Percentiles rank a stretch among this genome's conserved stretches.
phyloP scores from a whole-genome alignment of 2,888 invertebrate genomes.

The Nineta flava region DNA sequence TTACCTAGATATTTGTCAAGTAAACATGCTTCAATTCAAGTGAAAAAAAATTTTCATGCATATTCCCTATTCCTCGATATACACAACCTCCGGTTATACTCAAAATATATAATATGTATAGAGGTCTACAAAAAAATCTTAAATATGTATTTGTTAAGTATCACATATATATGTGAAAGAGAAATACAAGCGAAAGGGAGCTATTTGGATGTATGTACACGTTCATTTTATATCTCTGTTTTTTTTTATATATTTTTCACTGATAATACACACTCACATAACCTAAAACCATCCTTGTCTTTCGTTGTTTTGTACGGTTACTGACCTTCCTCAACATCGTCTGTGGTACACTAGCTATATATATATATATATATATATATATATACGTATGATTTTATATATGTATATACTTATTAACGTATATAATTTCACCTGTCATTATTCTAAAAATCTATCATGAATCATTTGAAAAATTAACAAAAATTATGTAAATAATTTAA shows the following conservation, averaged over 20 bases:
- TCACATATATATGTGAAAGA: too few species aligned
- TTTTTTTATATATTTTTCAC: not conserved
- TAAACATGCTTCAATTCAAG: too few species aligned
- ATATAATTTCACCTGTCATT: not conserved
- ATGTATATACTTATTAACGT: not conserved
- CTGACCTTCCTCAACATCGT: slow-evolving; percentile 20
- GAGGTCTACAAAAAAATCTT: too few species aligned
- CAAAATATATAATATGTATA: too few species aligned
- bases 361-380: not conserved
- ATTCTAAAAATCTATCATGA: too few species aligned
- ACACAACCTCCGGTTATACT: too few species aligned
- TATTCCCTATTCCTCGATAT: too few species aligned
- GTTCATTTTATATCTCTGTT: not conserved
- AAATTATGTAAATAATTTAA: too few species aligned
- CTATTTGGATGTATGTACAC: not conserved
- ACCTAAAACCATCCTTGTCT: slow-evolving; percentile 19
- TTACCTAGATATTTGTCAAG: too few species aligned
- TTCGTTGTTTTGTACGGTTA: slow-evolving; percentile 22
- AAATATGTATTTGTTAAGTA: too few species aligned
- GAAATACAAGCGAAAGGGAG: not conserved
- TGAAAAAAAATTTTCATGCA: too few species aligned
- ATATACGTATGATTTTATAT: not conserved
- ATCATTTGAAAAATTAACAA: too few species aligned
- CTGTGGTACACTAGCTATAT: not conserved
- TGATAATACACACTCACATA: not conserved